A percentile compares a stretch with the other conserved stretches of the same genome.
Conservation (phyloP, 2,888 invertebrate species). For the Trachelus iudaicus region DNA sequence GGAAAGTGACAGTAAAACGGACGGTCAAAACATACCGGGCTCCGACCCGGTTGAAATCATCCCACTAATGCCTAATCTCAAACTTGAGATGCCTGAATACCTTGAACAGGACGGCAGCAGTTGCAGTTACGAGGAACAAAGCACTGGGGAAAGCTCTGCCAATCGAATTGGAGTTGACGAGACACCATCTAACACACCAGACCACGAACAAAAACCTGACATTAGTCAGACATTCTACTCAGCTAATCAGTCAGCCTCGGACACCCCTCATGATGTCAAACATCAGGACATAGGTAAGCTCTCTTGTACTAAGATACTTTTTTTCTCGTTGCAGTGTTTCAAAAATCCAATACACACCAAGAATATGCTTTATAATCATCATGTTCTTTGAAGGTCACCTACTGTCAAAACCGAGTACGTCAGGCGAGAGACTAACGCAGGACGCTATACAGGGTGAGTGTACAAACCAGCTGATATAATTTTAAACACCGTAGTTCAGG, state of each 20-base stretch:
- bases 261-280: conserved; percentile 49
- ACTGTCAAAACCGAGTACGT: conserved; percentile 64
- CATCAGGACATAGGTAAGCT: conserved; percentile 59
- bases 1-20: conserved; percentile 48
- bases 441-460: conserved; percentile 65
- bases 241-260: conserved; percentile 53
- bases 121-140: conserved; percentile 64
- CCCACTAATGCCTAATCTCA: conserved; percentile 67
- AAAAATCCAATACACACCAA: neutral
- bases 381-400: conserved; percentile 54
- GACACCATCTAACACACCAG: conserved; percentile 49
- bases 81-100: conserved; percentile 71
- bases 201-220: conserved; percentile 61
- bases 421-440: conserved; percentile 61
- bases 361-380: neutral
- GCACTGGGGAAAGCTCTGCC: conserved; percentile 52
- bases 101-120: conserved; percentile 67
- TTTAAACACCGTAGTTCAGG: conserved; percentile 25
- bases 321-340: conserved; percentile 1
- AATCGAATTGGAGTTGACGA: conserved; percentile 56
- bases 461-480: conserved; percentile 19
- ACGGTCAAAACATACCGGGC: conserved; percentile 50
- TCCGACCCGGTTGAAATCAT: conserved; percentile 64
- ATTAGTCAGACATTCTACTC: conserved; percentile 63
- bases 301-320: conserved; percentile 1